A percentile compares a stretch with the other conserved stretches of the same genome.
Conservation (phyloP, 1,140 invertebrate genomes). For the Druon quercuslanigerum region DNA sequence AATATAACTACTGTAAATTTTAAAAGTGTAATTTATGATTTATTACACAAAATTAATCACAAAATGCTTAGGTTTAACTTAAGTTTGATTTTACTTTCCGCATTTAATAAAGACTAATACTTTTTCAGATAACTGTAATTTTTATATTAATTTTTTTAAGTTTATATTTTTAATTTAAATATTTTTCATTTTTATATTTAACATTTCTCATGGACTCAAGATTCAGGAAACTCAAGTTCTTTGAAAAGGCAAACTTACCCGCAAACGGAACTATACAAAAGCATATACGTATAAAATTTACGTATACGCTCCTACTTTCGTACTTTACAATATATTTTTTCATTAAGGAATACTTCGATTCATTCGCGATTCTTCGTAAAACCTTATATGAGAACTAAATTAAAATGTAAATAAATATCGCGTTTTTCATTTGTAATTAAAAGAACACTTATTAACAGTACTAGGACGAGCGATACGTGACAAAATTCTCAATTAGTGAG, state of each 20-base stretch:
- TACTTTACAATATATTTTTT: constrained; percentile 17
- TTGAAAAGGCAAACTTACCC: constrained; percentile 6
- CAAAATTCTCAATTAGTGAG: constrained; percentile 13
- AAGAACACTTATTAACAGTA: constrained; percentile 23
- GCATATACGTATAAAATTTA: constrained; percentile 1
- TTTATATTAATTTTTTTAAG: background rate
- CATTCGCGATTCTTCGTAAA: background rate
- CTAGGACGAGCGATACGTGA: constrained; percentile 20
- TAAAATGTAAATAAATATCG: constrained; percentile 26
- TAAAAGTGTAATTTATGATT: background rate
- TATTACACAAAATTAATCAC: constrained; percentile 16
- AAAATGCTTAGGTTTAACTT: constrained; percentile 15
- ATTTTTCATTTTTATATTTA: background rate
- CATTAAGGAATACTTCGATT: constrained; percentile 22
- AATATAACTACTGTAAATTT: background rate
- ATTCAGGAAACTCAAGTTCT: constrained; percentile 13
- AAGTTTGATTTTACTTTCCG: constrained; percentile 19
- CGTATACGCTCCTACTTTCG: constrained; percentile 13
- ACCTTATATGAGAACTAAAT: constrained; percentile 12
- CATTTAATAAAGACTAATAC: constrained; percentile 15
- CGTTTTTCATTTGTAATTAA: constrained; percentile 2
- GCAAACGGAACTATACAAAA: constrained; percentile 16
- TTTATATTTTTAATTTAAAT: background rate
- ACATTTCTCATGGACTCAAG: constrained; percentile 9
- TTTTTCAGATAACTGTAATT: background rate